phyloP scores from a whole-genome alignment of 1,140 invertebrate species.

The Brachionus angularis region DNA sequence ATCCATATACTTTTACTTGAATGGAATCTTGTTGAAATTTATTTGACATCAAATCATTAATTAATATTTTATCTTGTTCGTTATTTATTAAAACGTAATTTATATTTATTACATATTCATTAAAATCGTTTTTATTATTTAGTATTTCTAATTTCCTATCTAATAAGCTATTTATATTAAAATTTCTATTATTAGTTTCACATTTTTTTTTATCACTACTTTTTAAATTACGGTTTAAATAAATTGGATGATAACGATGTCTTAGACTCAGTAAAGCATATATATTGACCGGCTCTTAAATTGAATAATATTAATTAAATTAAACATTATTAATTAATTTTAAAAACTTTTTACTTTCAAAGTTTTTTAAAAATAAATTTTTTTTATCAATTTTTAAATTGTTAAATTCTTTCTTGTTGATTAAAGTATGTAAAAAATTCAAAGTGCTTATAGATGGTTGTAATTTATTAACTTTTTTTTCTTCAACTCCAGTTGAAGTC shows the following conservation, averaged over 20 bases:
- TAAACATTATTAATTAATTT: too few relatives aligned
- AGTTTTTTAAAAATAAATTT: too few relatives aligned
- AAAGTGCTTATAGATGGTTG: too few relatives aligned
- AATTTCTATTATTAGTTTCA: not conserved
- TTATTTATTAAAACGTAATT: not conserved
- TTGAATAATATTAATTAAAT: too few relatives aligned
- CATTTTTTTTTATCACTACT: not conserved
- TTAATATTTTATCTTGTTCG: not conserved
- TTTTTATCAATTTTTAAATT: too few relatives aligned
- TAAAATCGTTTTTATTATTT: too few relatives aligned
- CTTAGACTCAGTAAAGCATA: not conserved
- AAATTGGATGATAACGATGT: conserved; percentile 5
- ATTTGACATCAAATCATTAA: not conserved
- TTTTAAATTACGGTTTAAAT: conserved; percentile 7
- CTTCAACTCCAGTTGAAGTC: too few relatives aligned
- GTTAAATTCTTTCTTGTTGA: too few relatives aligned
- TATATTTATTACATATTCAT: conserved; percentile 8
- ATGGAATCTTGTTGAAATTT: not conserved
- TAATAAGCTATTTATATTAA: not conserved
- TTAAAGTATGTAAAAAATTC: too few relatives aligned
- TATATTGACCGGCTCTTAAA: conserved; percentile 2
- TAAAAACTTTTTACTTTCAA: too few relatives aligned
- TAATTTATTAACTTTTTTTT: too few relatives aligned
- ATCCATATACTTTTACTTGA: conserved; percentile 1
- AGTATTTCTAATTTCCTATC: too few relatives aligned